A percentile compares a stretch with the other conserved stretches of the same genome.
phyloP scores from a whole-genome alignment of 2,113 vertebrate species.

The Phaetusa simplex region DNA sequence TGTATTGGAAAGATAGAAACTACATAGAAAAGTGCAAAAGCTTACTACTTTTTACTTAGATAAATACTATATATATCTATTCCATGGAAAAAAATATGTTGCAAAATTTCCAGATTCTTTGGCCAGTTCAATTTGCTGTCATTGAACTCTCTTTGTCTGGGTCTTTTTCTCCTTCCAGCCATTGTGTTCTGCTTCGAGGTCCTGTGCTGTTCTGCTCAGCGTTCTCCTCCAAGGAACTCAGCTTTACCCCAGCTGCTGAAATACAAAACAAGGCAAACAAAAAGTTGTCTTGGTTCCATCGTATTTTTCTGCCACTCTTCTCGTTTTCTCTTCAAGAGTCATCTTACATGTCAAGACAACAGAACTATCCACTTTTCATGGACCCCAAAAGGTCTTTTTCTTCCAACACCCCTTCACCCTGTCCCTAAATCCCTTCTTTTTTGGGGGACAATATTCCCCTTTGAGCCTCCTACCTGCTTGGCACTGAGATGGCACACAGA shows the following conservation, averaged over 20 bases:
- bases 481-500: not conserved
- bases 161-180: not conserved
- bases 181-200: not conserved
- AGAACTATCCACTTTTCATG: not conserved
- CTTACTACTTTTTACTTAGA: not conserved
- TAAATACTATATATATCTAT: not conserved
- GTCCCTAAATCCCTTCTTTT: not conserved
- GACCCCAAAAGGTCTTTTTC: not conserved
- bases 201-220: not conserved
- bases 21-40: not conserved
- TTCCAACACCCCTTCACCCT: not conserved
- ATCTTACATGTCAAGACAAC: not conserved
- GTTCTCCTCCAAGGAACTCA: not conserved
- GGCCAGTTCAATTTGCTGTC: not conserved
- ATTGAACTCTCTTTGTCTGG: not conserved
- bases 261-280: not conserved
- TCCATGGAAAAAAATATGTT: not conserved
- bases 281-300: not conserved
- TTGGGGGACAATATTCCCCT: not conserved
- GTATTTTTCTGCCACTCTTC: not conserved
- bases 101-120: not conserved
- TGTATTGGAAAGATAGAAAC: not conserved
- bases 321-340: not conserved
- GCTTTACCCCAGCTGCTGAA: not conserved
- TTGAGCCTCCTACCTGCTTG: not conserved